Evolutionary conservation across 2,113 vertebrate species (phyloP), one percentile per base, ranked within the genome.

Genomic region (Condylura cristata): DNA sequence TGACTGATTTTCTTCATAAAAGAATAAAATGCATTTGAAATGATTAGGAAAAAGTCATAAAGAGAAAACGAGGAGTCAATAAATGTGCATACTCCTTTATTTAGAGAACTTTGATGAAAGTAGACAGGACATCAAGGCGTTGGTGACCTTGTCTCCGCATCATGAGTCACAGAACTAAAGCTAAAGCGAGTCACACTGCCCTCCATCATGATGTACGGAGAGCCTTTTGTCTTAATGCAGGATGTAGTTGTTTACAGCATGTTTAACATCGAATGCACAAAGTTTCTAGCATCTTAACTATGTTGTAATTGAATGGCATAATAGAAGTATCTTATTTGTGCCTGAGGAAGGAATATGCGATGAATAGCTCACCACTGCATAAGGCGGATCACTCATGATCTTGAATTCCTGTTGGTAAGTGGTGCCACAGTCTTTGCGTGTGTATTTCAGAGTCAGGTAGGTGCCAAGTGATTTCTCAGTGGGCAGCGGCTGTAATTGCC

Each of bases 21-120:
- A 63, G 16, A 88, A 58, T 72, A 48, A 85, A 89, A 78, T 90
- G 30, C 37, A 70, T 85, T 96, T 90, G 46, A 93, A 88, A 61
- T 61, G 24, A 26, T 79, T 60, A 9, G 66, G 65, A 71, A 80
- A 53, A 4, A 82, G 18, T 80, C 20, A 87, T 93, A 70, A 90
- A 85, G 37, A 75, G 90, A 87, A 82, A 84, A 51, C 1, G 16
- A 48, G 41, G 34, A 71, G 80, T 24, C 24, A 76, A 65, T 81
- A 76, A 89, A 87, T 90, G 63, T 12, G 26, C 76, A 34, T 24
- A 51, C 51, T 93, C 34, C 8, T 56, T 88, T 41, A 60, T 85
- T 87, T 85, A 44, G 76, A 91, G 37, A 92, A 89, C 81, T 70
- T 30, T 17, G 68, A 87, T 70, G 48, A 41, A 53, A 48, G 63